Evolutionary conservation across 2,797 vertebrate genomes (phyloP).

Genomic region (Hipposideros larvatus): DNA sequence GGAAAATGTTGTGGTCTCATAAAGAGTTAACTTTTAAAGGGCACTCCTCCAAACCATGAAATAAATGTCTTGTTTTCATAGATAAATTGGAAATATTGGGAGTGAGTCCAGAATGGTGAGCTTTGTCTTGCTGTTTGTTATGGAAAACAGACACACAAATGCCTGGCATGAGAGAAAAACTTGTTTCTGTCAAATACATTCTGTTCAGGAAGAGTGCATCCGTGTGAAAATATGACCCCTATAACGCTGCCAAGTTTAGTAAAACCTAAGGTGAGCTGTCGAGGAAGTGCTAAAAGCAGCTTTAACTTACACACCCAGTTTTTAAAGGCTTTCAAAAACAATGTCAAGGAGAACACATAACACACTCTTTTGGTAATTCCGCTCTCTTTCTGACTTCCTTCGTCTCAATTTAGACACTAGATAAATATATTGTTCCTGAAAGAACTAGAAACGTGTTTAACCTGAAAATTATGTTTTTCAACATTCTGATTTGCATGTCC

Average conservation of each 20-base stretch:
- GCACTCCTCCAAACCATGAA: conserved; percentile 47
- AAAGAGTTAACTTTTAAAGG: conserved; percentile 63
- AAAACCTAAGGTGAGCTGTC: conserved; percentile 52
- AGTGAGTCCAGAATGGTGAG: conserved; percentile 47
- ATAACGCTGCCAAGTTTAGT: conserved; percentile 62
- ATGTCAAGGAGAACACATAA: conserved; percentile 16
- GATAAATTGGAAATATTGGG: conserved; percentile 62
- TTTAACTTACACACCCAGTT: conserved; percentile 61
- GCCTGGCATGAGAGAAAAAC: conserved; percentile 60
- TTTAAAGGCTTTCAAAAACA: conserved; percentile 69
- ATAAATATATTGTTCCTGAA: conserved; percentile 30
- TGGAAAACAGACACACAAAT: conserved; percentile 68
- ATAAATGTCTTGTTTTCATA: conserved; percentile 66
- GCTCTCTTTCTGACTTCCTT: not conserved
- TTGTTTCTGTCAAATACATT: conserved; percentile 63
- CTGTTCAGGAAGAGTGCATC: conserved; percentile 63
- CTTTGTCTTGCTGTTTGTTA: conserved; percentile 66
- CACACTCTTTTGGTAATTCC: conserved; percentile 31
- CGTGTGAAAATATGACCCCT: conserved; percentile 56
- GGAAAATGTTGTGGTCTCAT: not conserved
- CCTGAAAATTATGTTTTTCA: conserved; percentile 1
- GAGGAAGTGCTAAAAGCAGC: conserved; percentile 70
- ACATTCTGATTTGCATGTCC: conserved; percentile 58
- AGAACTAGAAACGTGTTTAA: conserved; percentile 50
- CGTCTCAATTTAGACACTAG: conserved; percentile 37